Evolutionary conservation across 2,797 vertebrate species (phyloP).

Genomic region (Phylloscopus collybita): DNA sequence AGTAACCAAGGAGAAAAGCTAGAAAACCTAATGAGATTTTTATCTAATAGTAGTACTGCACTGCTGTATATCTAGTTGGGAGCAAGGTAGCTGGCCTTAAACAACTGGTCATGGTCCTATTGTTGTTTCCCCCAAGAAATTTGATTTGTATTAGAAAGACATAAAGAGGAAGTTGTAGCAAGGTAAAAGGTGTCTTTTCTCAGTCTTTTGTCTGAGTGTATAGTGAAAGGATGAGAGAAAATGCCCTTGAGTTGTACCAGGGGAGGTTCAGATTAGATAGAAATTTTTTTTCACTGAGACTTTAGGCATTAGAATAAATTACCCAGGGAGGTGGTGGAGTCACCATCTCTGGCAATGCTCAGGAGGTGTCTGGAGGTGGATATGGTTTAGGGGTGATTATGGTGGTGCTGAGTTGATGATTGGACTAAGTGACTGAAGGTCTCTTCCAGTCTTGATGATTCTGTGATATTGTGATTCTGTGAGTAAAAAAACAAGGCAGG

Average conservation of each 20-base stretch:
- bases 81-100: not conserved
- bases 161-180: not conserved
- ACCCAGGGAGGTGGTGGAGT: not conserved
- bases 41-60: not conserved
- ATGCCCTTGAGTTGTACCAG: not conserved
- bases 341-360: not conserved
- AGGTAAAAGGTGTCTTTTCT: not conserved
- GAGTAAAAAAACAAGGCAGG: not conserved
- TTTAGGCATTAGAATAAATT: not conserved
- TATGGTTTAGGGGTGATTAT: not conserved
- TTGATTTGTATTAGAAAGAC: not conserved
- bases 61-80: not conserved
- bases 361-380: fast-evolving
- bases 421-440: not conserved
- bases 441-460: not conserved
- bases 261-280: not conserved
- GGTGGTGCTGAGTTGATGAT: not conserved
- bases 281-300: fast-evolving
- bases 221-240: not conserved
- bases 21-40: not conserved
- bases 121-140: not conserved
- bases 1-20: not conserved
- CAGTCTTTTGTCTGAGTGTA: not conserved
- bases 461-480: not conserved
- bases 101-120: not conserved